Evolutionary conservation across 2,888 invertebrate species (phyloP).

Genomic region (Dryobotodes eremita): DNA sequence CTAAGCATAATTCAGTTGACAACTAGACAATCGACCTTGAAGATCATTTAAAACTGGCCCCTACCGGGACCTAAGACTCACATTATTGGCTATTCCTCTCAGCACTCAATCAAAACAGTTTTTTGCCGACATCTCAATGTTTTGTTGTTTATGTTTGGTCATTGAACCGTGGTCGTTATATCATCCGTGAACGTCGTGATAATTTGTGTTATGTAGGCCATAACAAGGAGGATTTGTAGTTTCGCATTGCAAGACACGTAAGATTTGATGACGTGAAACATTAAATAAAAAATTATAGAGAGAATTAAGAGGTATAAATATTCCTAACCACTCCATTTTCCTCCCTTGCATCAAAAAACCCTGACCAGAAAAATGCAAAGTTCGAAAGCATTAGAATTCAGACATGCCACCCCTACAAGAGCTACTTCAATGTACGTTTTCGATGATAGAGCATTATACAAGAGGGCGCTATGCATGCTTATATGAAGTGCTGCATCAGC

Average conservation of each 20-base stretch:
- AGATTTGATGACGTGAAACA: neutral
- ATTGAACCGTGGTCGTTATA: constrained; percentile 69
- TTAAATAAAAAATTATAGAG: neutral
- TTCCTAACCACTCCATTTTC: neutral
- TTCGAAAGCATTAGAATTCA: constrained; percentile 20
- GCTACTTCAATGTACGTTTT: constrained; percentile 38
- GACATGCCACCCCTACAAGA: constrained; percentile 20
- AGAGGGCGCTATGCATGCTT: constrained; percentile 54
- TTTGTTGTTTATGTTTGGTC: constrained; percentile 66
- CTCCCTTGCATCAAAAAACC: constrained; percentile 12
- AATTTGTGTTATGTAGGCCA: constrained; percentile 36
- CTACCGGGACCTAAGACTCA: constrained; percentile 45
- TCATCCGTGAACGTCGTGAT: constrained; percentile 59
- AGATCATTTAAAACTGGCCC: constrained; percentile 48
- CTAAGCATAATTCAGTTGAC: constrained; percentile 32
- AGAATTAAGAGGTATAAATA: neutral
- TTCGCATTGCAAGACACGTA: neutral
- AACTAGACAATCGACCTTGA: constrained; percentile 59
- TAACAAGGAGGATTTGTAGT: constrained; percentile 3
- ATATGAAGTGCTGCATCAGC: constrained; percentile 69
- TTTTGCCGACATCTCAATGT: constrained; percentile 59
- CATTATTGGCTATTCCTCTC: constrained; percentile 37
- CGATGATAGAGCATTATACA: constrained; percentile 51
- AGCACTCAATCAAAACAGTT: constrained; percentile 59
- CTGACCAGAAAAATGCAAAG: constrained; percentile 17